Base-by-base conservation (phyloP, 37 sponge, comb jelly and placozoan genomes). In the Eunapius fragilis region DNA sequence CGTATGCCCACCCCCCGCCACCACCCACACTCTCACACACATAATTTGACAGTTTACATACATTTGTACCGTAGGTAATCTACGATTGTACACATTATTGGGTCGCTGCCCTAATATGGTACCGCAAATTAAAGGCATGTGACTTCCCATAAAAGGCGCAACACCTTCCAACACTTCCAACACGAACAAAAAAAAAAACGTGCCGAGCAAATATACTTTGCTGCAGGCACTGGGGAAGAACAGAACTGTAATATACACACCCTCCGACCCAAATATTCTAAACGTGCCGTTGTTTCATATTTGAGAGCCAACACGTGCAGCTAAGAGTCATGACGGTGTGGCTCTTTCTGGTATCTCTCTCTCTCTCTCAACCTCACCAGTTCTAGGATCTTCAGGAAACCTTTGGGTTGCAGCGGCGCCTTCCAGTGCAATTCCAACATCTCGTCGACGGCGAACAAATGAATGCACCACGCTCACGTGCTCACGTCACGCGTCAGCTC, bases 321-420 rank as follows among this genome's bases (percentile, higher is more conserved):
- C 19, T 19, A 17, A 19, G 58, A 58, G 58, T 19, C 22, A 17
- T 17, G 58, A n/a, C n/a, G n/a, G n/a, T n/a, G n/a, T n/a, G n/a
- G n/a, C n/a, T n/a, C n/a, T n/a, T n/a, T n/a, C n/a, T n/a, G n/a
- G n/a, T n/a, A n/a, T n/a, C n/a, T n/a, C n/a, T n/a, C n/a, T n/a
- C n/a, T n/a, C n/a, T n/a, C n/a, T n/a, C n/a, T n/a, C n/a, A n/a
- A n/a, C 70, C 83, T 83, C 31, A 93, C 94, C 48, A 84, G 70
- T 68, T 94, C 89, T 4, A 94, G 45, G 30, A 94, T 85, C 86
- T 88, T 94, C 26, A 94, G 24, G 49, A 94, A 94, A 25, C 94
- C 94, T 36, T 94, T 94, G 11, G 92, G 31, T 76, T 93, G 93
- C 28, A 93, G 72, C 12, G 87, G 84, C 24, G 89, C 93, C 28